Conservation (phyloP, 1,140 invertebrate species). For the Ooceraea biroi region DNA sequence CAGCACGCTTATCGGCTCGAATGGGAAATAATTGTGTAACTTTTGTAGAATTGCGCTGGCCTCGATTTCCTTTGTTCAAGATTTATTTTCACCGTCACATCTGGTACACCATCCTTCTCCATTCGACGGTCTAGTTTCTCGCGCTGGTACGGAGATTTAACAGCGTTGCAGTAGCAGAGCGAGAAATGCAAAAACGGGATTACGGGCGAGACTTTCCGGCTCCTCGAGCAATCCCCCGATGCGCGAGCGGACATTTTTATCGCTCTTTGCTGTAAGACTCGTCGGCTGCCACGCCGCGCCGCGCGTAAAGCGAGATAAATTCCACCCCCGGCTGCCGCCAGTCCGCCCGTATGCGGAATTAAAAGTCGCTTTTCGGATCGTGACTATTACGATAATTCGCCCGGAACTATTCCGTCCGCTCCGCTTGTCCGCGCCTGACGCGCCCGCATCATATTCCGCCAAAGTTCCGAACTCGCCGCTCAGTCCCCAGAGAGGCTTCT, state of each 20-base stretch:
- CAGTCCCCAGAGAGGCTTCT: not conserved
- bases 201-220: constrained; percentile 35
- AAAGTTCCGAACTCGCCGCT: constrained; percentile 42
- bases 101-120: not conserved
- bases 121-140: not conserved
- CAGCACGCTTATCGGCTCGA: not conserved
- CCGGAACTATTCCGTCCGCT: constrained; percentile 43
- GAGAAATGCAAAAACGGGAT: constrained; percentile 8
- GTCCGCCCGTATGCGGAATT: constrained; percentile 51
- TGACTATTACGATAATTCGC: constrained; percentile 58
- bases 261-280: constrained; percentile 38
- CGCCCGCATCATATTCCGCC: constrained; percentile 51
- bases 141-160: too few species aligned
- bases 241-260: constrained; percentile 46
- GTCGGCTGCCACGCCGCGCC: not conserved
- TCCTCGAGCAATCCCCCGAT: constrained; percentile 36
- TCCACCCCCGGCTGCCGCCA: constrained; percentile 1
- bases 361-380: constrained; percentile 49
- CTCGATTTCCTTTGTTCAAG: not conserved
- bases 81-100: not conserved
- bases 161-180: not conserved
- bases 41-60: not conserved
- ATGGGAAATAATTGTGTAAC: not conserved
- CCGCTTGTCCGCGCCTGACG: constrained; percentile 27
- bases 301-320: constrained; percentile 49